Percentiles rank a stretch among this genome's conserved stretches.
These are phyloP conservation scores for Gobiocypris rarus DNA, from an alignment of 2,113 vertebrate genomes.

Conservation along the genomic window DNA sequence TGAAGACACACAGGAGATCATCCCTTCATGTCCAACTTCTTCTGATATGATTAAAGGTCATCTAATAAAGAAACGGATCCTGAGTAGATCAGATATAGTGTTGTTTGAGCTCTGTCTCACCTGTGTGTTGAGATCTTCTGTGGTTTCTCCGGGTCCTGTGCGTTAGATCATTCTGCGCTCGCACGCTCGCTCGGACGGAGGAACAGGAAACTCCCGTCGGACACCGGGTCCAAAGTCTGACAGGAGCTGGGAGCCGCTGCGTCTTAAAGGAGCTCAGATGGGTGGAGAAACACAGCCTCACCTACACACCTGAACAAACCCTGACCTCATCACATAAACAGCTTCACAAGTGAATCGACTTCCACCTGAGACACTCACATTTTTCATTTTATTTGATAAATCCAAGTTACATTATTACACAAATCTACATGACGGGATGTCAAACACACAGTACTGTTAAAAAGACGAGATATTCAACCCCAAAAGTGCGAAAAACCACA, in stretches of 20 bases:
- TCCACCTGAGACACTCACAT: background rate
- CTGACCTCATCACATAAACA: background rate
- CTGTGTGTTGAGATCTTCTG: background rate
- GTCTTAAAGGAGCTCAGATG: background rate
- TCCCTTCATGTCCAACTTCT: no score
- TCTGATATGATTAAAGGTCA: no score
- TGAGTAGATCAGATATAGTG: background rate
- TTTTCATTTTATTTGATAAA: constrained; percentile 39
- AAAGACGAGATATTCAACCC: background rate
- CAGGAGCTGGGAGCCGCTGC: accelerated
- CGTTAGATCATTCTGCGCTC: background rate
- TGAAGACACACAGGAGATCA: no score
- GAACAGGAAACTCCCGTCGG: background rate
- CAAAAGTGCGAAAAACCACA: background rate
- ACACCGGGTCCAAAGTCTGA: background rate
- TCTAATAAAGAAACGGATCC: background rate
- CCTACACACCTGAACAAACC: background rate
- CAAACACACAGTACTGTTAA: background rate
- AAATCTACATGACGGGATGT: background rate
- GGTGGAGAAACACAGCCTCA: background rate
- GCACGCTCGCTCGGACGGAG: background rate
- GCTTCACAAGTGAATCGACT: background rate
- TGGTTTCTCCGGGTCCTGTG: background rate
- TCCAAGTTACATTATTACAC: constrained; percentile 17
- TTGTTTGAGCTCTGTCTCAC: background rate